Base-by-base conservation (phyloP, 2,797 vertebrate genomes). In the Erithacus rubecula region DNA sequence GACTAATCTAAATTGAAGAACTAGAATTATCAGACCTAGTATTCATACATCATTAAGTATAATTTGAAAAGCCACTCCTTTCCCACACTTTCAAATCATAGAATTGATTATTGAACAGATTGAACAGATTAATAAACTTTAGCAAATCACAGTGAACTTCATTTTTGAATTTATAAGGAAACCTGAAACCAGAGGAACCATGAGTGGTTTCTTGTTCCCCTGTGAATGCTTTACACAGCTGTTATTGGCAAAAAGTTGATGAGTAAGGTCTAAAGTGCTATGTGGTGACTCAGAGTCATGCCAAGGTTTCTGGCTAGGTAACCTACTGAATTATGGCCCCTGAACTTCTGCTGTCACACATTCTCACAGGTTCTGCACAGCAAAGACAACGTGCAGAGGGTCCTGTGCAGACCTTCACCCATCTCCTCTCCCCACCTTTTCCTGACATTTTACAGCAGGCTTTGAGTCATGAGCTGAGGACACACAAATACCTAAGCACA, bases 81-180 rank as follows among this genome's bases (percentile, higher is more conserved):
- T 78, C 32, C 46, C 62, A 63, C 15, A 59, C 8, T 71, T 64
- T 58, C 39, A 62, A 12, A 52, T 52, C 18, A 30, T 30, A 52
- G 29, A 52, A 30, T 30, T 52, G 29, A 30, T 30, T 18, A 30
- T 52, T 52, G 51, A 52, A 52, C 51, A 52, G 51, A 29, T 51
- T 30, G 51, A 52, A 52, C 10, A 81, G 56, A 70, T 83, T 77
- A 34, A 34, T 51, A 77, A 93, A 52, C 23, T 58, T 41, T 71
- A 83, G 26, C 30, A 60, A 87, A 85, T 90, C 56, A 39, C 47
- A 67, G 11, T 65, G 39, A 89, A 36, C 12, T 80, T 46, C n/a
- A 49, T 56, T 70, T 87, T 80, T 70, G 18, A 90, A 74, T 95
- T 80, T 69, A 43, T 32, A 85, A 44, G 53, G 79, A 87, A 89